phyloP scores from a whole-genome alignment of 2,888 invertebrate genomes.

The Clostera curtula region DNA sequence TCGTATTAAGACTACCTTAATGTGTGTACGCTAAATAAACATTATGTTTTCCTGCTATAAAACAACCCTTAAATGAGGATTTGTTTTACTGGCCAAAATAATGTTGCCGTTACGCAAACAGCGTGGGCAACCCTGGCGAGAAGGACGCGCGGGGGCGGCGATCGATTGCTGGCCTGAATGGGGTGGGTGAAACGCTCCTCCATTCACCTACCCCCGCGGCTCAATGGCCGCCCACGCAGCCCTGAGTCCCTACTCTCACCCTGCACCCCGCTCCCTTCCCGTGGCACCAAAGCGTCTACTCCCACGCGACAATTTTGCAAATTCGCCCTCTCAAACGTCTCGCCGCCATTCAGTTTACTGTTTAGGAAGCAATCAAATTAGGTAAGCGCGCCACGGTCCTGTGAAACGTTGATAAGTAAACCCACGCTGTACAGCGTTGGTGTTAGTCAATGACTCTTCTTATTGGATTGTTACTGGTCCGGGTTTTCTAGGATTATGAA shows the following conservation, averaged over 20 bases:
- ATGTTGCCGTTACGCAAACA: too few relatives aligned
- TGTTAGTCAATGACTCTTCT: too few relatives aligned
- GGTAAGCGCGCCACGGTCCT: slow-evolving; percentile 19
- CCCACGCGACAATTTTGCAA: slow-evolving; percentile 58
- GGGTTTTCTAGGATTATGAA: too few relatives aligned
- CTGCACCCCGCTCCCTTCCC: slow-evolving; percentile 19
- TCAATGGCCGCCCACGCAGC: slow-evolving; percentile 70
- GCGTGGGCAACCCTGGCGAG: too few relatives aligned
- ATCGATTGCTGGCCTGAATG: slow-evolving; percentile 57
- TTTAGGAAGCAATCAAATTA: slow-evolving; percentile 54
- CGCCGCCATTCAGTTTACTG: slow-evolving; percentile 54
- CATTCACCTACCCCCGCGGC: slow-evolving; percentile 68
- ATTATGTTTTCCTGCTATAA: too few relatives aligned
- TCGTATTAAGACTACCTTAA: too few relatives aligned
- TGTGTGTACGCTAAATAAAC: too few relatives aligned
- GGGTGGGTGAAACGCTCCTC: slow-evolving; percentile 47
- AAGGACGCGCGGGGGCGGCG: slow-evolving; percentile 31
- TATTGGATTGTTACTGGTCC: too few relatives aligned
- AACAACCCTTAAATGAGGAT: too few relatives aligned
- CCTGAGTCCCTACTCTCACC: slow-evolving; percentile 35
- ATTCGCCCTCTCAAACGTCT: slow-evolving; percentile 52
- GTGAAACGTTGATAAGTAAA: slow-evolving; percentile 18
- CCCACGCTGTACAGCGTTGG: slow-evolving; percentile 12
- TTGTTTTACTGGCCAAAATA: too few relatives aligned
- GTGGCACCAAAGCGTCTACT: slow-evolving; percentile 48